Conservation (phyloP, 2,888 invertebrate species). For the Neocrepidodera transversa region DNA sequence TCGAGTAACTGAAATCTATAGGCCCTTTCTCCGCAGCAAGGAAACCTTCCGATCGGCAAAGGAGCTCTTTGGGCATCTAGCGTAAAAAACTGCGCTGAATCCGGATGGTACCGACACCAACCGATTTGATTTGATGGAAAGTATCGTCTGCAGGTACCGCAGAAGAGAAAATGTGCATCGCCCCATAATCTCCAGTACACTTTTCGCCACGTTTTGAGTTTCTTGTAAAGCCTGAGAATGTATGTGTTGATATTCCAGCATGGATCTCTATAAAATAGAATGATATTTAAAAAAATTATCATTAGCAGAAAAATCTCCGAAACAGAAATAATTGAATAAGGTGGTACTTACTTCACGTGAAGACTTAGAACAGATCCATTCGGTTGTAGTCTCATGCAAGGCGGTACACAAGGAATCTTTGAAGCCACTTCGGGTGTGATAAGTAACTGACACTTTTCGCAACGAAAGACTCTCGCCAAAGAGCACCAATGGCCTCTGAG, state of each 20-base stretch:
- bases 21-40: constrained; percentile 88
- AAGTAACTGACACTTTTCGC: constrained; percentile 77
- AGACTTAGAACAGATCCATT: constrained; percentile 76
- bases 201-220: constrained; percentile 82
- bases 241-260: constrained; percentile 85
- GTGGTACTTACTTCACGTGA: constrained; percentile 65
- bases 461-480: constrained; percentile 78
- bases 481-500: constrained; percentile 82
- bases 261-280: constrained; percentile 66
- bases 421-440: constrained; percentile 74
- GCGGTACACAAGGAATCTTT: constrained; percentile 75
- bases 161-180: constrained; percentile 85
- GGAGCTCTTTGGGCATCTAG: constrained; percentile 71
- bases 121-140: constrained; percentile 80
- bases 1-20: constrained; percentile 77
- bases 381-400: constrained; percentile 74
- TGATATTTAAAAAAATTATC: neutral
- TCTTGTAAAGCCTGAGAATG: constrained; percentile 76
- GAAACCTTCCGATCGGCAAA: constrained; percentile 74
- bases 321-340: too few relatives aligned
- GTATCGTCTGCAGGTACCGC: constrained; percentile 78
- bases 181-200: constrained; percentile 97
- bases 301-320: too few relatives aligned
- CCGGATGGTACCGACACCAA: constrained; percentile 85
- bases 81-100: constrained; percentile 76